phyloP scores from a whole-genome alignment of 1,140 invertebrate species.

The Philopotamus ludificatus region DNA sequence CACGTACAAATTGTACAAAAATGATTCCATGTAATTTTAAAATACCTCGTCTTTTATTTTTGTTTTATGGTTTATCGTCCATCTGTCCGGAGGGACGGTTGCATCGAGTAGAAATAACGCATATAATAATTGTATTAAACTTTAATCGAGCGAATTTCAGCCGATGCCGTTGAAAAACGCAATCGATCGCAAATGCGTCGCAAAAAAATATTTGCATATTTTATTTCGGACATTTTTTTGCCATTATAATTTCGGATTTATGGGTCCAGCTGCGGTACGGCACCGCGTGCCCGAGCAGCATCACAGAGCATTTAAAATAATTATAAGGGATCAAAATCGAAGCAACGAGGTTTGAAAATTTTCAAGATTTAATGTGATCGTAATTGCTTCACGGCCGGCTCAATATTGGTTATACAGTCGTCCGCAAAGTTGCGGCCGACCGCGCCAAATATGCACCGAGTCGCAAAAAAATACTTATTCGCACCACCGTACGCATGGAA shows the following conservation, averaged over 20 bases:
- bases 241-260: too few species aligned
- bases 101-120: not conserved
- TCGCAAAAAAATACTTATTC: too few species aligned
- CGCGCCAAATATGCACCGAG: conserved; percentile 11
- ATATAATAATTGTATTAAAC: too few species aligned
- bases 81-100: not conserved
- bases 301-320: conserved; percentile 41
- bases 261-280: not conserved
- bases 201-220: too few species aligned
- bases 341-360: conserved; percentile 42
- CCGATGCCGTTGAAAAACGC: too few species aligned
- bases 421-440: conserved; percentile 8
- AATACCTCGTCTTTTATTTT: conserved; percentile 37
- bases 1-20: conserved; percentile 41
- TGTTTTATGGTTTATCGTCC: conserved; percentile 4
- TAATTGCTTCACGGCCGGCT: conserved; percentile 37
- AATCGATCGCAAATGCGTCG: too few species aligned
- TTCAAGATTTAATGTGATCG: conserved; percentile 42
- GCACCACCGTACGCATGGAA: too few species aligned
- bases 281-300: conserved; percentile 31
- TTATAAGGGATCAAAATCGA: conserved; percentile 43
- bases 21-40: conserved; percentile 41
- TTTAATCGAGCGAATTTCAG: too few species aligned
- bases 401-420: conserved; percentile 29
- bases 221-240: too few species aligned